Base-by-base conservation (phyloP, 2,888 invertebrate genomes). In the Bellardia bayeri region DNA sequence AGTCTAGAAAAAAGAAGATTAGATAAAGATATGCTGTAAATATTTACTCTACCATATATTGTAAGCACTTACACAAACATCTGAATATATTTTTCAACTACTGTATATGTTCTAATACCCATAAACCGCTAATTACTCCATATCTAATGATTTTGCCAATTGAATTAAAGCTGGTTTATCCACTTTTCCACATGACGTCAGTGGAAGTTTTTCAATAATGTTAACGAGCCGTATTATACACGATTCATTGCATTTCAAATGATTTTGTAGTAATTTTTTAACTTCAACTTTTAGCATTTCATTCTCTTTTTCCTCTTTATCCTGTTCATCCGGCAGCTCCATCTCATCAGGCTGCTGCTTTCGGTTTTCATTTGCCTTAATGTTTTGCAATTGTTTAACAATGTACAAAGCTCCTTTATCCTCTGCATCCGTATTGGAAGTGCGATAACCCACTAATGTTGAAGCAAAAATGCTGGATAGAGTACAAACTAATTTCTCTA, bases 121-220 rank as follows among this genome's bases (percentile, higher is more conserved):
- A 51, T 71, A 58, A 66, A 49, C 74, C 61, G 81, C 75, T 76
- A 85, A 85, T 85, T 85, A 81, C 45, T 75, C 63, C 75, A 75
- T 69, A 69, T 54, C 68, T 75, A 81, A 75, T 85, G 85, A 63
- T 80, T 75, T 85, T 80, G 85, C 80, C 74, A 85, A 85, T 85
- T 85, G 63, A 80, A 81, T 85, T 85, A 81, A 45, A 80, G 63
- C 85, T 30, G 85, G 75, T 64, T 85, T 85, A 85, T 76, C 75
- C 75, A 81, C 69, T 85, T 75, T 85, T 71, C 80, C 80, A 76
- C 75, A 85, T 85, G 75, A 85, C 75, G 80, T 81, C 63, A 76
- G 63, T 71, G 75, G 69, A 75, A 75, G 63, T 75, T 85, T 81
- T 80, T 76, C 75, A 81, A 75, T 85, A 69, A 69, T 75, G 63